Evolutionary conservation across 2,797 vertebrate genomes (phyloP).

Genomic region (Notoglanidium macrostoma): DNA sequence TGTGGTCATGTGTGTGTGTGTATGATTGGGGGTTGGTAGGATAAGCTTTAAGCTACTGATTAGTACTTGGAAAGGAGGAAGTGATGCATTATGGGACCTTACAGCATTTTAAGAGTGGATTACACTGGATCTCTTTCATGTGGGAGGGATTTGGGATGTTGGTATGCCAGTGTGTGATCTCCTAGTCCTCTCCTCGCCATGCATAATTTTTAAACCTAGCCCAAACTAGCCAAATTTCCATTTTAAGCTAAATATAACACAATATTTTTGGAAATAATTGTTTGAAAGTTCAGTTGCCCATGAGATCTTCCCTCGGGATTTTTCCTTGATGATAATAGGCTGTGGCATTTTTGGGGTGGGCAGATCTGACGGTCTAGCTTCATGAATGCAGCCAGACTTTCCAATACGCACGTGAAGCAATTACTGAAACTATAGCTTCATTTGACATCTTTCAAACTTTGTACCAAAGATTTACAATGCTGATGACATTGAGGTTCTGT

Average conservation of each 20-base stretch:
- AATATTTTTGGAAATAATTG: not conserved
- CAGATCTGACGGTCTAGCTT: not conserved
- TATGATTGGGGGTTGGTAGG: slow-evolving; percentile 1
- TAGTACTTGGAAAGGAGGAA: slow-evolving; percentile 52
- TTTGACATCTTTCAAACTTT: not conserved
- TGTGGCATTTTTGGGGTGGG: not conserved
- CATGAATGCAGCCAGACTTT: not conserved
- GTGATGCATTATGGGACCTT: slow-evolving; percentile 43
- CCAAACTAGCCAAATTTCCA: not conserved
- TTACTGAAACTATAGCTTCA: not conserved
- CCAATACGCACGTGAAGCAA: not conserved
- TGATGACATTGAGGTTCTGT: not conserved
- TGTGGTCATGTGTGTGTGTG: not conserved
- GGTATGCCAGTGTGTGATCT: not conserved
- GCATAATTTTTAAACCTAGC: not conserved
- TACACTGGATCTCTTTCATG: slow-evolving; percentile 47
- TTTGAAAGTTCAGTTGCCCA: not conserved
- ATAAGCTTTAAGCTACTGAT: slow-evolving; percentile 46
- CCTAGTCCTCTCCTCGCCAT: slow-evolving; percentile 28
- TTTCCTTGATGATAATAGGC: not conserved
- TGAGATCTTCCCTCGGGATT: not conserved
- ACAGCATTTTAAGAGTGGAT: slow-evolving; percentile 52
- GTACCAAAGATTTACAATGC: not conserved
- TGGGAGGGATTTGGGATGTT: not conserved
- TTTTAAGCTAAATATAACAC: not conserved